Evolutionary conservation across 1,140 invertebrate genomes (phyloP).

Genomic region (Drosophila sproati): DNA sequence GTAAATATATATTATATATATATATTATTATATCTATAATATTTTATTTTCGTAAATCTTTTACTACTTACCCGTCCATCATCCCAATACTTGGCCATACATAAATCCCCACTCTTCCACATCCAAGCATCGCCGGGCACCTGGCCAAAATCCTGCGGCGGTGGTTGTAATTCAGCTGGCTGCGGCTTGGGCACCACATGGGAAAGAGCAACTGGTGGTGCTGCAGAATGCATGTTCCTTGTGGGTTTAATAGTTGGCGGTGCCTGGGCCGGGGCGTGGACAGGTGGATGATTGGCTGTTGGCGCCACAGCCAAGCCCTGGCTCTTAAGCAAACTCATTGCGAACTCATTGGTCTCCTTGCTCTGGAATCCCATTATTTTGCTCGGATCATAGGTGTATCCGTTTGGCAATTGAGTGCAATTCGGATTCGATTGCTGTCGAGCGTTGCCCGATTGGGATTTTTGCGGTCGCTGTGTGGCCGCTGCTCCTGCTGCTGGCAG

Average conservation of each 20-base stretch:
- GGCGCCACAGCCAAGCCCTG: conserved; percentile 55
- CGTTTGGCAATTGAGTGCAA: conserved; percentile 79
- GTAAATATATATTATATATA: not conserved
- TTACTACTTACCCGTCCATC: conserved; percentile 90
- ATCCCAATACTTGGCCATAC: conserved; percentile 96
- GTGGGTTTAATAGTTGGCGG: not conserved
- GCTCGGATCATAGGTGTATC: conserved; percentile 85
- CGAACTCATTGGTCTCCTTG: conserved; percentile 87
- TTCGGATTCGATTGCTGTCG: conserved; percentile 47
- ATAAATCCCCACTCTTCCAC: conserved; percentile 92
- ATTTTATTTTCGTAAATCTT: too few species aligned
- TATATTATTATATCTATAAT: not conserved
- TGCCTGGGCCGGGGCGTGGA: not conserved
- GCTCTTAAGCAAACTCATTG: conserved; percentile 85
- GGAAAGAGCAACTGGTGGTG: conserved; percentile 2
- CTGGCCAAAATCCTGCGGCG: conserved; percentile 46
- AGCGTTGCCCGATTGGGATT: conserved; percentile 32
- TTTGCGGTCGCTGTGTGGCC: conserved; percentile 40
- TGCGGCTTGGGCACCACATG: conserved; percentile 32
- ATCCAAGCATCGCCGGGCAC: conserved; percentile 84
- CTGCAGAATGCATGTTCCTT: conserved; percentile 11
- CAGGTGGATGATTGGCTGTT: conserved; percentile 12
- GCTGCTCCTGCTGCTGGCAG: conserved; percentile 13
- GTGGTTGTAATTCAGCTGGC: conserved; percentile 10
- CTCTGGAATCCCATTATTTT: conserved; percentile 87